A percentile compares a stretch with the other conserved stretches of the same genome.
phyloP scores from a whole-genome alignment of 2,888 invertebrate species.

The Phania funesta region DNA sequence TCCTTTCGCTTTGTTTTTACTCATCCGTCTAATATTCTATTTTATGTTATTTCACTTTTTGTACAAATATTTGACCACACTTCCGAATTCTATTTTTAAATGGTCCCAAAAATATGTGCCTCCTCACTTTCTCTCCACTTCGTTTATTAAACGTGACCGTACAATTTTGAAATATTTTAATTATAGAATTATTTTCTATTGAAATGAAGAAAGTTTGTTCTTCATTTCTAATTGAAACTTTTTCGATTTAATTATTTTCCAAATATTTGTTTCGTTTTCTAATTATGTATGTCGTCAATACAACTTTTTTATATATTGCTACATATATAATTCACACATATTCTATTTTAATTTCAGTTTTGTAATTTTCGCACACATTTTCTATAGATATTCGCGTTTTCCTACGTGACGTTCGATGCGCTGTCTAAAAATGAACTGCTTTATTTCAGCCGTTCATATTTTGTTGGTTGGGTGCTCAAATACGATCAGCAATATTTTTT shows the following conservation, averaged over 20 bases:
- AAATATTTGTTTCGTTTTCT: background rate
- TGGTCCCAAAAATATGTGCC: conserved; percentile 35
- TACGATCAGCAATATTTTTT: conserved; percentile 4
- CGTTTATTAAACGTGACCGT: conserved; percentile 8
- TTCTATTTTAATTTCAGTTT: conserved; percentile 58
- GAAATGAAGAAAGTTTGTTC: background rate
- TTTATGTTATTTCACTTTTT: conserved; percentile 50
- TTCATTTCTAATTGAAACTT: background rate
- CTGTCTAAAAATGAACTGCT: conserved; percentile 70
- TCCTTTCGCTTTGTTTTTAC: conserved; percentile 26
- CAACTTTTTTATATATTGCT: background rate
- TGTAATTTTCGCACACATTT: conserved; percentile 49
- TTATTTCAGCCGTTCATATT: conserved; percentile 31
- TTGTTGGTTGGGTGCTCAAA: conserved; percentile 8
- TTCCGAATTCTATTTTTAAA: conserved; percentile 60
- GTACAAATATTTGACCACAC: conserved; percentile 49
- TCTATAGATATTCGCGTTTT: conserved; percentile 1
- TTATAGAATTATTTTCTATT: conserved; percentile 46
- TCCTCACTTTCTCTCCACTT: background rate
- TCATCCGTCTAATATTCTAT: conserved; percentile 17
- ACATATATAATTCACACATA: background rate
- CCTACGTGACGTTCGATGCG: conserved; percentile 61
- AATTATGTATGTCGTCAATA: no score
- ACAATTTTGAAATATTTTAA: conserved; percentile 36
- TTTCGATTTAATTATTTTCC: background rate